A percentile compares a stretch with the other conserved stretches of the same genome.
Conservation (phyloP, 2,113 vertebrate genomes). For the Epinephelus lanceolatus region DNA sequence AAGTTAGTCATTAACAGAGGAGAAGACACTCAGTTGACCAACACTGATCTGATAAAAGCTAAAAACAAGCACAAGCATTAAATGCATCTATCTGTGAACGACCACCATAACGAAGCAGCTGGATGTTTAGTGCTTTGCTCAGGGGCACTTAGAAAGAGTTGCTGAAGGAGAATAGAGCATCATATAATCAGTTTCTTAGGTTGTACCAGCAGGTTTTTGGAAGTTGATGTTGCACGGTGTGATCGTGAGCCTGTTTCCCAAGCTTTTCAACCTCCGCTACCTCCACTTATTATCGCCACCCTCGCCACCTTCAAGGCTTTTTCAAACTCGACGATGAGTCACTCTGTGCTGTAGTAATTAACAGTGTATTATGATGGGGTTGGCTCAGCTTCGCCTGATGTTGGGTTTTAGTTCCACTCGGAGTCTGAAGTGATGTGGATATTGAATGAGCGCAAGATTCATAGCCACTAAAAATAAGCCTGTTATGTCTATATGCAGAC, state of each 20-base stretch:
- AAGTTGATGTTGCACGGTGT: not conserved
- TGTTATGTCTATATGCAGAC: slow-evolving; percentile 14
- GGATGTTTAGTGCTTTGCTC: not conserved
- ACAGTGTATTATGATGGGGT: slow-evolving; percentile 27
- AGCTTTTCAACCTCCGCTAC: slow-evolving; percentile 5
- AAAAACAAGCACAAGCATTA: not conserved
- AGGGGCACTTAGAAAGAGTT: slow-evolving; percentile 2
- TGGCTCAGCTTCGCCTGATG: slow-evolving; percentile 6
- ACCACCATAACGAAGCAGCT: not conserved
- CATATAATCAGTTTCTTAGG: not conserved
- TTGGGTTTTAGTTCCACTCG: slow-evolving; percentile 19
- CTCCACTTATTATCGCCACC: slow-evolving; percentile 38
- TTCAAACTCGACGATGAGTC: slow-evolving; percentile 44
- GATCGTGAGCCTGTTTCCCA: not conserved
- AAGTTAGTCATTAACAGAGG: not conserved
- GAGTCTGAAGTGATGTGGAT: slow-evolving; percentile 22
- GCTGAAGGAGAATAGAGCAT: not conserved
- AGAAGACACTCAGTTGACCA: not conserved
- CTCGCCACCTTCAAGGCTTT: slow-evolving; percentile 33
- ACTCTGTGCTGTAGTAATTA: slow-evolving; percentile 49
- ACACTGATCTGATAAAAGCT: not conserved
- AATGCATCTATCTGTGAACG: not conserved
- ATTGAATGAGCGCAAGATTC: slow-evolving; percentile 28
- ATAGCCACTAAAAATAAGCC: slow-evolving; percentile 34
- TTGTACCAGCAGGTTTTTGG: not conserved